Percentiles rank a stretch among this genome's conserved stretches.
phyloP scores from a whole-genome alignment of 2,888 invertebrate genomes.

The Balanococcus diminutus region DNA sequence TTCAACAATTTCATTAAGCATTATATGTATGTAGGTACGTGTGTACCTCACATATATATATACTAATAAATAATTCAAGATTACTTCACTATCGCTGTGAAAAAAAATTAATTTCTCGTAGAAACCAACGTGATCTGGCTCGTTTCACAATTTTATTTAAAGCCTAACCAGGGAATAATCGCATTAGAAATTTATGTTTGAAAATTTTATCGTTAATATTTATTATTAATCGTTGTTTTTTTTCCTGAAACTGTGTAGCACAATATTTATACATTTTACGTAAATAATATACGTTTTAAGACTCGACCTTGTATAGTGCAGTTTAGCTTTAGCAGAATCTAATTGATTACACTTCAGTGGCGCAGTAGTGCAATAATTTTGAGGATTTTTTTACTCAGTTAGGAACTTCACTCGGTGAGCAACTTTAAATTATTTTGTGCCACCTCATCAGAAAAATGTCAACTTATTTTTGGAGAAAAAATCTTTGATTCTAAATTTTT shows the following conservation, averaged over 20 bases:
- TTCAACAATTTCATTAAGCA: background rate
- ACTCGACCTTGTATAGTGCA: background rate
- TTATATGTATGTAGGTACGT: background rate
- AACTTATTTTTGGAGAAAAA: no score
- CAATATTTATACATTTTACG: slow-evolving; percentile 27
- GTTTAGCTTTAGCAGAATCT: background rate
- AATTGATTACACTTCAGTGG: background rate
- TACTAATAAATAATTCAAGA: slow-evolving; percentile 13
- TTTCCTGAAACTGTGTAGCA: background rate
- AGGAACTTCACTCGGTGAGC: no score
- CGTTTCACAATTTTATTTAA: background rate
- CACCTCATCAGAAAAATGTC: no score
- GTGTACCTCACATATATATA: no score
- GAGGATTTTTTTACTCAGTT: no score
- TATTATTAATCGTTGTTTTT: background rate
- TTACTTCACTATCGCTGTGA: background rate
- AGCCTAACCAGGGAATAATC: background rate
- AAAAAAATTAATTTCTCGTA: background rate
- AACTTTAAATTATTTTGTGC: no score
- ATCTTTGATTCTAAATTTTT: no score
- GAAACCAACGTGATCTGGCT: background rate
- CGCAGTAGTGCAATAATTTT: no score
- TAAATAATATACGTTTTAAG: background rate
- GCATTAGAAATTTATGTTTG: background rate
- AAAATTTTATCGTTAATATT: background rate